phyloP scores from a whole-genome alignment of 2,888 invertebrate species.

The Mythimna loreyi region DNA sequence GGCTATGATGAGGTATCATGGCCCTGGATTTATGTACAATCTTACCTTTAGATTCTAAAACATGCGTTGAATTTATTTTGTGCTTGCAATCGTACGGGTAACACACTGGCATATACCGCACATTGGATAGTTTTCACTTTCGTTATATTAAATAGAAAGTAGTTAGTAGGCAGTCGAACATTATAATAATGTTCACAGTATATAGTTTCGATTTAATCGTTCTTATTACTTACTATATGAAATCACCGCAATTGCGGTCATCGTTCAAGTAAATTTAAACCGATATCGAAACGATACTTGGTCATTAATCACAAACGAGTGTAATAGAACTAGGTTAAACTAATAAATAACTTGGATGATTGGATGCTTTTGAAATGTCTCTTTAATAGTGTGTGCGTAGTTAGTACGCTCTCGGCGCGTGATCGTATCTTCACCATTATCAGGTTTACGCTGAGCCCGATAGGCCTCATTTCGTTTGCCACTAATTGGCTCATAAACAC shows the following conservation, averaged over 20 bases:
- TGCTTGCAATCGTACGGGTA: neutral
- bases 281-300: slow-evolving; percentile 44
- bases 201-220: slow-evolving; percentile 35
- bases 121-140: slow-evolving; percentile 53
- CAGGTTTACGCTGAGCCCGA: slow-evolving; percentile 77
- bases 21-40: too few species aligned
- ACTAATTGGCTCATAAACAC: slow-evolving; percentile 86
- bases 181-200: slow-evolving; percentile 11
- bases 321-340: slow-evolving; percentile 59
- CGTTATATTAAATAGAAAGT: slow-evolving; percentile 57
- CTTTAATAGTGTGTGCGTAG: slow-evolving; percentile 53
- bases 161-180: slow-evolving; percentile 13
- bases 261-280: slow-evolving; percentile 42
- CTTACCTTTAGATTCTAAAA: neutral
- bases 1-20: too few species aligned
- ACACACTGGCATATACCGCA: neutral
- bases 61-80: neutral
- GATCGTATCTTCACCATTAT: slow-evolving; percentile 78
- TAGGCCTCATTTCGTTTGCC: slow-evolving; percentile 81
- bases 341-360: slow-evolving; percentile 57
- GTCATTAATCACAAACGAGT: slow-evolving; percentile 60
- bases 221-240: slow-evolving; percentile 29
- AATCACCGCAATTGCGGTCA: slow-evolving; percentile 37
- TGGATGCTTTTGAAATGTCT: slow-evolving; percentile 55
- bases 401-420: slow-evolving; percentile 63